These are phyloP conservation scores for Propithecus perrieri DNA, from an alignment of 2,797 vertebrate species.

Conservation along the genomic window DNA sequence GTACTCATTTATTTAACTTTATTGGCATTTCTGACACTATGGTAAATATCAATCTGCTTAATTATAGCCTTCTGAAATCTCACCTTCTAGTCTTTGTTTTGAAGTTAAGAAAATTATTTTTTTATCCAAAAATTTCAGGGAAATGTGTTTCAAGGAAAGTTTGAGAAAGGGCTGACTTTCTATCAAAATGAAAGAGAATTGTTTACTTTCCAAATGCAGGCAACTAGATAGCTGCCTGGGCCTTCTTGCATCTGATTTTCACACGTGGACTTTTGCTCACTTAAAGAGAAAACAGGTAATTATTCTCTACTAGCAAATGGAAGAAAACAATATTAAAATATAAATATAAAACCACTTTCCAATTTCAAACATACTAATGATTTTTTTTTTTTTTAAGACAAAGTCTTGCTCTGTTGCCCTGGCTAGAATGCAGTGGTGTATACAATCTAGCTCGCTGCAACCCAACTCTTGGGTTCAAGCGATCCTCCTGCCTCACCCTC, in stretches of 20 bases:
- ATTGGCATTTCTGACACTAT: background rate
- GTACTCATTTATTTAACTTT: slow-evolving; percentile 14
- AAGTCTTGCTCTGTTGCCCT: background rate
- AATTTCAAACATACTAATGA: background rate
- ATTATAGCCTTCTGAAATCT: slow-evolving; percentile 34
- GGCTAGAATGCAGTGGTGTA: background rate
- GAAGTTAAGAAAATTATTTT: background rate
- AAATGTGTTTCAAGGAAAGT: background rate
- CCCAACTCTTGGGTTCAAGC: background rate
- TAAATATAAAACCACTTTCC: background rate
- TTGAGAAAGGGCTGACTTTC: background rate
- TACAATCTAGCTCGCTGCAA: background rate
- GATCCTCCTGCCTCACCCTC: background rate
- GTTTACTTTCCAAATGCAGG: background rate
- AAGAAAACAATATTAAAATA: slow-evolving; percentile 1
- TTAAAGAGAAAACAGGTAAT: background rate
- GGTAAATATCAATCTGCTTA: slow-evolving; percentile 1
- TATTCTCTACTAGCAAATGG: slow-evolving; percentile 13
- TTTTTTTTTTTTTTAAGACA: background rate
- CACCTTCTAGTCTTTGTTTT: slow-evolving; percentile 1
- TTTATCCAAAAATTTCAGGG: slow-evolving; percentile 19
- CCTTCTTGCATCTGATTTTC: background rate
- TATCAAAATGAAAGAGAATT: background rate
- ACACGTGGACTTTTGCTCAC: background rate
- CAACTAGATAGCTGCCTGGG: background rate